These are phyloP conservation scores for Zaprionus kolodkinae DNA, from an alignment of 1,140 invertebrate genomes.

Conservation along the genomic window DNA sequence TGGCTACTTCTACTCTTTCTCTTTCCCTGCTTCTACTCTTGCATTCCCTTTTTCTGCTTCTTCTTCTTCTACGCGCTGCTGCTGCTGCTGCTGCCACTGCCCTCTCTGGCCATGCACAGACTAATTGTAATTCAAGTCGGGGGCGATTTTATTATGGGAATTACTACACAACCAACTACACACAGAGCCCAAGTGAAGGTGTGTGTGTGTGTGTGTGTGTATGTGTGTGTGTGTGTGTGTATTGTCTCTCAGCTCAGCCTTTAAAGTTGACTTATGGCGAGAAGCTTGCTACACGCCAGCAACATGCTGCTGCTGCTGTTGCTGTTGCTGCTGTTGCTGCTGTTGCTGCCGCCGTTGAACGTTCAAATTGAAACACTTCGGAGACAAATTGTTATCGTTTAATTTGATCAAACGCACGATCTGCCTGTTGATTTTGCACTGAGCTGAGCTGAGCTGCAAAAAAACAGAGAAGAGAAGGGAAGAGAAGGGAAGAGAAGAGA, in stretches of 20 bases:
- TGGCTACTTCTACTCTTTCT: not conserved
- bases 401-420: slow-evolving; percentile 84
- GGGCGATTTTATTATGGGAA: slow-evolving; percentile 84
- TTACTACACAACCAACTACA: slow-evolving; percentile 69
- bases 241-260: slow-evolving; percentile 43
- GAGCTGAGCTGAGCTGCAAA: slow-evolving; percentile 33
- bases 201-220: slow-evolving; percentile 9
- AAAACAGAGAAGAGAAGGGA: slow-evolving; percentile 2
- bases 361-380: slow-evolving; percentile 84
- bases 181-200: slow-evolving; percentile 52
- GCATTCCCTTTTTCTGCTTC: not conserved
- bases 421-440: slow-evolving; percentile 73
- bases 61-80: not conserved
- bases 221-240: slow-evolving; percentile 18
- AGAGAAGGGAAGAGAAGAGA: not conserved
- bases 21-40: not conserved
- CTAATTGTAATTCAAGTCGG: slow-evolving; percentile 84
- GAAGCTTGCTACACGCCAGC: slow-evolving; percentile 61
- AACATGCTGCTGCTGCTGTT: slow-evolving; percentile 58
- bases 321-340: slow-evolving; percentile 24
- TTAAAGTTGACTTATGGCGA: slow-evolving; percentile 77
- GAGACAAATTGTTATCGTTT: slow-evolving; percentile 84
- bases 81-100: not conserved
- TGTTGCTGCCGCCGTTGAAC: slow-evolving; percentile 35
- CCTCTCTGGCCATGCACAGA: slow-evolving; percentile 66